Conservation (phyloP, 92 coral and sea anemone species). For the Parazoanthus swiftii region DNA sequence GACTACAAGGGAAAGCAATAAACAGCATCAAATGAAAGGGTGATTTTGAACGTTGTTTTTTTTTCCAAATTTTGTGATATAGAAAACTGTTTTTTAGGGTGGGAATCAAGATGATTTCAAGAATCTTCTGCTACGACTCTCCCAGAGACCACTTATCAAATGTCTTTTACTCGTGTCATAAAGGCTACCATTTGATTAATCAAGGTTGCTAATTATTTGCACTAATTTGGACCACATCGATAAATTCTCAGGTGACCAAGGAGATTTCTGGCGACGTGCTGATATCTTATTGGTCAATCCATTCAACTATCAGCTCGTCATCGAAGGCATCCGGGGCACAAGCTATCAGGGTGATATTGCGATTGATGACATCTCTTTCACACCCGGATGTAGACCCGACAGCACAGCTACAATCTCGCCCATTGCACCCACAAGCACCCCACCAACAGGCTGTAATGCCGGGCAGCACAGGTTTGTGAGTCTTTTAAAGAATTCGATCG, state of each 20-base stretch:
- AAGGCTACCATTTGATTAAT: too few relatives aligned
- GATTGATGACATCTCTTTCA: constrained; percentile 92
- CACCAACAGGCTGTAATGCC: constrained; percentile 71
- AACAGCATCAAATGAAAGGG: too few relatives aligned
- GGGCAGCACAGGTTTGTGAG: constrained; percentile 74
- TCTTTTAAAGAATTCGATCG: not conserved
- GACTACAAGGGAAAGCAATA: too few relatives aligned
- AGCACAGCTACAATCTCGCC: constrained; percentile 85
- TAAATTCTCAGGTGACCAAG: constrained; percentile 73
- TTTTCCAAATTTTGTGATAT: too few relatives aligned
- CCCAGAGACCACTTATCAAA: too few relatives aligned
- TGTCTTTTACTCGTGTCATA: too few relatives aligned
- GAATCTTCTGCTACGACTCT: too few relatives aligned
- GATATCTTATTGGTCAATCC: constrained; percentile 67
- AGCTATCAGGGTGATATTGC: constrained; percentile 96
- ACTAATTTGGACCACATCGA: not conserved
- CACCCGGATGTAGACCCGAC: constrained; percentile 90
- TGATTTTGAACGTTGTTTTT: too few relatives aligned
- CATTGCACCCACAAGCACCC: constrained; percentile 71
- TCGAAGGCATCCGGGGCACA: constrained; percentile 81
- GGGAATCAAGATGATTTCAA: too few relatives aligned
- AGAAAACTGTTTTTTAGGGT: too few relatives aligned
- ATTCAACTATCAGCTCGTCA: constrained; percentile 81
- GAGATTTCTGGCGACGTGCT: constrained; percentile 90
- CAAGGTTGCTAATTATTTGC: not conserved